Conservation (phyloP, 2,888 invertebrate genomes). For the Rugalucina vietnamica region DNA sequence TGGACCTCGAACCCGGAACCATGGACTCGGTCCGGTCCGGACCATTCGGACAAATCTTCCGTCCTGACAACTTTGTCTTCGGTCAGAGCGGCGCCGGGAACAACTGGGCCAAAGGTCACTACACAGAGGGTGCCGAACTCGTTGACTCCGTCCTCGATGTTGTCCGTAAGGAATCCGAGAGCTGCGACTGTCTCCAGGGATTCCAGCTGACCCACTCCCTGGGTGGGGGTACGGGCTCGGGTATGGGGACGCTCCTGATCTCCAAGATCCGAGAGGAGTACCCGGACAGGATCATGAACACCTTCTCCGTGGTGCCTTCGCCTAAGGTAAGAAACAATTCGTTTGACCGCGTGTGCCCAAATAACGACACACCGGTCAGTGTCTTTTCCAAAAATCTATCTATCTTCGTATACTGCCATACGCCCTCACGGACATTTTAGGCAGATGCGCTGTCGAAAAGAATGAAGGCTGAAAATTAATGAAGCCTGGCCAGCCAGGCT, state of each 20-base stretch:
- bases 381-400: slow-evolving; percentile 82
- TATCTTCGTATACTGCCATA: background rate
- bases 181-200: slow-evolving; percentile 94
- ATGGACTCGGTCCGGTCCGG: slow-evolving; percentile 98
- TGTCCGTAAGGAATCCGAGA: slow-evolving; percentile 90
- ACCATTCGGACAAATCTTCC: slow-evolving; percentile 95
- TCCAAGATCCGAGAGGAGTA: slow-evolving; percentile 98
- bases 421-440: no score
- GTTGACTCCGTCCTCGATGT: slow-evolving; percentile 87
- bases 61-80: slow-evolving; percentile 98
- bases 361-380: slow-evolving; percentile 93
- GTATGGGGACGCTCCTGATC: slow-evolving; percentile 94
- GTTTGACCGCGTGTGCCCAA: slow-evolving; percentile 96
- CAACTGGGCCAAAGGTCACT: slow-evolving; percentile 96
- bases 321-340: slow-evolving; percentile 87
- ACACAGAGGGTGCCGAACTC: slow-evolving; percentile 91
- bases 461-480: no score
- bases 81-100: no score
- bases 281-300: slow-evolving; percentile 98
- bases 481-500: no score
- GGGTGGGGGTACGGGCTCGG: slow-evolving; percentile 94
- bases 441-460: no score
- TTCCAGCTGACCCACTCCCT: slow-evolving; percentile 86
- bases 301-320: slow-evolving; percentile 95
- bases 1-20: slow-evolving; percentile 98